Conservation (phyloP, 1,140 invertebrate genomes). For the Ips typographus region DNA sequence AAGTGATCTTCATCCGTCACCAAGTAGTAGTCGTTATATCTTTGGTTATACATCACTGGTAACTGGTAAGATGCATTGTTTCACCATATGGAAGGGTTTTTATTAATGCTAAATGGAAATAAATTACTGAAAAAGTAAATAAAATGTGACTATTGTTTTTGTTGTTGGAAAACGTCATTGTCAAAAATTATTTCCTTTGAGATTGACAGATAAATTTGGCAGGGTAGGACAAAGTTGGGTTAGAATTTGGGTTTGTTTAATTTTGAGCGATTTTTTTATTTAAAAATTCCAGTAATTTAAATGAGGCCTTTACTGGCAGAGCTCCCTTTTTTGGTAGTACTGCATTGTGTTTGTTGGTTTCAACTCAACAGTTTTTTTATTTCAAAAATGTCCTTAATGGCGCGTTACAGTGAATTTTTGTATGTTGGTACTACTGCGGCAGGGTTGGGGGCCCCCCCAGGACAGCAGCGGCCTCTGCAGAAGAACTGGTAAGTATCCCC, state of each 20-base stretch:
- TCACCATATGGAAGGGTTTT: not conserved
- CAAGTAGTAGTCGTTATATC: conserved; percentile 34
- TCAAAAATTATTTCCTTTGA: not conserved
- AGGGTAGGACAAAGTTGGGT: not conserved
- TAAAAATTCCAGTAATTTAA: not conserved
- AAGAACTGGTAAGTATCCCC: no score
- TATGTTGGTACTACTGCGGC: no score
- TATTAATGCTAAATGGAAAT: conserved; percentile 5
- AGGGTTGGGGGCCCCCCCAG: no score
- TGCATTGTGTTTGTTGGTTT: no score
- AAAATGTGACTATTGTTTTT: no score
- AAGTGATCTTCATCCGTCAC: conserved; percentile 28
- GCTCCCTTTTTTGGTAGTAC: no score
- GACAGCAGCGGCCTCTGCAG: no score
- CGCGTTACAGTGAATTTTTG: no score
- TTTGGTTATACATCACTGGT: conserved; percentile 11
- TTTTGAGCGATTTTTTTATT: not conserved
- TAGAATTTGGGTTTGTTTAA: not conserved
- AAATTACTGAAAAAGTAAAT: not conserved
- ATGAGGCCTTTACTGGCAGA: no score
- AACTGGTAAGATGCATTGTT: not conserved
- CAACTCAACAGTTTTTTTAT: no score
- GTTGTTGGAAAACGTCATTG: no score
- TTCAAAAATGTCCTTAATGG: no score
- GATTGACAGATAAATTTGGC: not conserved